Evolutionary conservation across 2,113 vertebrate species (phyloP).

Genomic region (Neodon shergylaensis): DNA sequence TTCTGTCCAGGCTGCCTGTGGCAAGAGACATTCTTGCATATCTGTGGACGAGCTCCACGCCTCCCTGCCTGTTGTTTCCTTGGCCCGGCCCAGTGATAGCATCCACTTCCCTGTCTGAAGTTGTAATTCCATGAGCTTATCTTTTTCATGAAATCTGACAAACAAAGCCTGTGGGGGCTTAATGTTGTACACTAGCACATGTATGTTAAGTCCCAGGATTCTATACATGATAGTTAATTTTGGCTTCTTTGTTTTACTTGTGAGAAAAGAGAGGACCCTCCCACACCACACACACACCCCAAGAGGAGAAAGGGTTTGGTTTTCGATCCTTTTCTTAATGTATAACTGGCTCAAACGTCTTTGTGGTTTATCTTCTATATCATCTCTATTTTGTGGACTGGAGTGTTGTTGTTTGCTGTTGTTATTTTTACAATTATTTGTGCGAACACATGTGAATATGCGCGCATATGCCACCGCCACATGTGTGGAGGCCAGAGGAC

Average conservation of each 20-base stretch:
- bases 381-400: background rate
- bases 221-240: constrained; percentile 23
- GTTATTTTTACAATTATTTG: background rate
- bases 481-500: background rate
- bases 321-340: background rate
- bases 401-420: background rate
- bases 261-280: background rate
- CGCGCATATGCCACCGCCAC: background rate
- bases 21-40: background rate
- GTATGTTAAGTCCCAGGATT: constrained; percentile 42
- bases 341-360: background rate
- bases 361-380: background rate
- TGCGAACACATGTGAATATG: background rate
- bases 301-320: constrained; percentile 19
- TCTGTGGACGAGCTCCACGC: background rate
- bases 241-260: background rate
- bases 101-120: background rate
- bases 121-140: constrained; percentile 45
- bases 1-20: background rate
- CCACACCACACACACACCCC: background rate
- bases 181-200: background rate
- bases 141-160: constrained; percentile 43
- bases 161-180: constrained; percentile 15
- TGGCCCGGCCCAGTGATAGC: background rate
- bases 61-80: background rate